These are phyloP conservation scores for Megaustenia siamemsis DNA, from an alignment of 2,888 invertebrate species.

Conservation along the genomic window DNA sequence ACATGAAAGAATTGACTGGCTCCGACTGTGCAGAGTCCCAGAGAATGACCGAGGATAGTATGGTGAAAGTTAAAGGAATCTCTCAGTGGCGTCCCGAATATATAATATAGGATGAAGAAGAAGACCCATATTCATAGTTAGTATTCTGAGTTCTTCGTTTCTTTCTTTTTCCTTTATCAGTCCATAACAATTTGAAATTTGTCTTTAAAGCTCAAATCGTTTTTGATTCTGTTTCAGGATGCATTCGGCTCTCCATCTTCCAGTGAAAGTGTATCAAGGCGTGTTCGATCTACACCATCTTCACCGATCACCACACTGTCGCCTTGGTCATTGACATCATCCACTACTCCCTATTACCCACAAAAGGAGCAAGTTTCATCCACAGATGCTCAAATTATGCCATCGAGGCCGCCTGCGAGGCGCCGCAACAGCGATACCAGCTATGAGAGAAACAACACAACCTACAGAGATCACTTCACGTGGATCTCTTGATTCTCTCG, in stretches of 20 bases:
- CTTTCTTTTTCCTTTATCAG: too few relatives aligned
- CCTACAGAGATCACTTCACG: slow-evolving; percentile 35
- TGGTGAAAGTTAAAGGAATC: too few relatives aligned
- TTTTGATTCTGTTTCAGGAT: slow-evolving; percentile 9
- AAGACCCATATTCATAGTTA: too few relatives aligned
- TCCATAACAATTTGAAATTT: not conserved
- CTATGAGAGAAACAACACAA: slow-evolving; percentile 20
- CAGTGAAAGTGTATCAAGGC: not conserved
- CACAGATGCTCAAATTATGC: not conserved
- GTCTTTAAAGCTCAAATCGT: too few relatives aligned
- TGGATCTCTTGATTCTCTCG: slow-evolving; percentile 8
- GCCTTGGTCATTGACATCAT: not conserved
- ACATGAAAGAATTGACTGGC: too few relatives aligned
- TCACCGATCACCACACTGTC: slow-evolving; percentile 24
- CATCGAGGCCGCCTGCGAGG: not conserved
- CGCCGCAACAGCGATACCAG: not conserved
- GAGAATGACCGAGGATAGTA: too few relatives aligned
- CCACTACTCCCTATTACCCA: not conserved
- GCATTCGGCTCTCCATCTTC: slow-evolving; percentile 26
- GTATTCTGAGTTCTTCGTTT: too few relatives aligned
- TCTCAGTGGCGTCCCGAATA: too few relatives aligned
- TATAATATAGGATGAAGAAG: too few relatives aligned
- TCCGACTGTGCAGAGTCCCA: too few relatives aligned
- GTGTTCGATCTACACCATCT: slow-evolving; percentile 18
- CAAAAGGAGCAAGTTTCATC: not conserved